Evolutionary conservation across 2,888 invertebrate species (phyloP).

Genomic region (Idaea biselata): DNA sequence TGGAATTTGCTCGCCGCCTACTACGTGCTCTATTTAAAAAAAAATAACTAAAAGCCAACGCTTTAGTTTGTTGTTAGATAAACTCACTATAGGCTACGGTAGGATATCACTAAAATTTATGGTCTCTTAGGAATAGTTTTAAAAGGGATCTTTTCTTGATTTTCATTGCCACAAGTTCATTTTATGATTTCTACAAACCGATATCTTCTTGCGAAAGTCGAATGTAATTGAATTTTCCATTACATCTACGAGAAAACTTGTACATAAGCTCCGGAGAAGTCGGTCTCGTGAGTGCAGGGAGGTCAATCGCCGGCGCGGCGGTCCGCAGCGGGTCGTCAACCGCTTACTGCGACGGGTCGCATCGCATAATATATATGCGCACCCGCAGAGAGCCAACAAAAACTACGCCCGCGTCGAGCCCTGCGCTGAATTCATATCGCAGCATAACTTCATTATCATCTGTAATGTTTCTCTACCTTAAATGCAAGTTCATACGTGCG

Average conservation of each 20-base stretch:
- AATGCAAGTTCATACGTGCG: conserved; percentile 22
- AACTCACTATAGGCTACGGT: background rate
- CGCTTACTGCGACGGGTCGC: conserved; percentile 40
- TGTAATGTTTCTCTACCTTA: conserved; percentile 26
- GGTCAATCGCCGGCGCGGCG: conserved; percentile 63
- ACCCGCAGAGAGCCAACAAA: conserved; percentile 49
- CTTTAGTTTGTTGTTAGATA: no score
- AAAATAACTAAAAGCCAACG: no score
- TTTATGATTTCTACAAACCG: background rate
- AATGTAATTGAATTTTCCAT: background rate
- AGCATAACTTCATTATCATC: conserved; percentile 42
- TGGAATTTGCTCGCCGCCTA: background rate
- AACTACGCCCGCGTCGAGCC: conserved; percentile 42
- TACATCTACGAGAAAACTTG: conserved; percentile 3
- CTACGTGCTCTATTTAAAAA: no score
- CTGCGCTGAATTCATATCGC: conserved; percentile 48
- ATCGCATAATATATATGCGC: conserved; percentile 61
- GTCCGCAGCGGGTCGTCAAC: conserved; percentile 56
- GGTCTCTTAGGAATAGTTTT: background rate
- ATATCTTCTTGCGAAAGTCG: background rate
- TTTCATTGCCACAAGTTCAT: background rate
- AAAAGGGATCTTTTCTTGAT: background rate
- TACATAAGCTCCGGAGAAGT: background rate
- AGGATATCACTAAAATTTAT: background rate
- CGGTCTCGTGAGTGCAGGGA: conserved; percentile 33